phyloP scores from a whole-genome alignment of 2,113 vertebrate genomes.

The Piliocolobus tephrosceles region DNA sequence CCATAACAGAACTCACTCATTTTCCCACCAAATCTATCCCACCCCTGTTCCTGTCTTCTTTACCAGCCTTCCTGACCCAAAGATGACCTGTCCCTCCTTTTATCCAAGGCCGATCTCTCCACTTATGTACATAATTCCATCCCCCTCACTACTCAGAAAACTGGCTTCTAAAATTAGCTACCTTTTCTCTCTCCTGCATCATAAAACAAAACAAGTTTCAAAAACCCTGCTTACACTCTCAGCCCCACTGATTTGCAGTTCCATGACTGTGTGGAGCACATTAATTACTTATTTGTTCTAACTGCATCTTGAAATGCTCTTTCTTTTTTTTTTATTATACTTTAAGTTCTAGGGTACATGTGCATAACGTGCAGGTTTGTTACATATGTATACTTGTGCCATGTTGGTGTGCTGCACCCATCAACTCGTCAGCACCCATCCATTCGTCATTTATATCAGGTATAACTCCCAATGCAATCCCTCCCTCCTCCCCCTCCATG shows the following conservation, averaged over 20 bases:
- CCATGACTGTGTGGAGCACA: background rate
- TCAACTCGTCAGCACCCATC: too few relatives aligned
- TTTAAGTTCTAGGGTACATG: too few relatives aligned
- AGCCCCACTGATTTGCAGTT: background rate
- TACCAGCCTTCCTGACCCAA: background rate
- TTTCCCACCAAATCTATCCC: background rate
- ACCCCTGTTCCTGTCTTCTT: background rate
- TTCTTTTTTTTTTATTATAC: too few relatives aligned
- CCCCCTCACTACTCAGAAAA: background rate
- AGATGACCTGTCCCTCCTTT: background rate
- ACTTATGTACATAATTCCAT: background rate
- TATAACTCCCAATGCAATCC: too few relatives aligned
- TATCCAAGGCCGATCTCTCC: background rate
- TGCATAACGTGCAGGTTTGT: too few relatives aligned
- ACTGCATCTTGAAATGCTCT: background rate
- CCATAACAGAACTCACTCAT: background rate
- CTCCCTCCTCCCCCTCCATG: too few relatives aligned
- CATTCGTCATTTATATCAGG: too few relatives aligned
- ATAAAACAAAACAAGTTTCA: background rate
- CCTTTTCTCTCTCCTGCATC: background rate
- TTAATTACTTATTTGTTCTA: background rate
- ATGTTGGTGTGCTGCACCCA: too few relatives aligned
- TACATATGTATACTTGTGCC: too few relatives aligned
- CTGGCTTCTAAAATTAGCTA: background rate
- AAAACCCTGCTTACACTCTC: background rate